Evolutionary conservation across 1,140 invertebrate species (phyloP).

Genomic region (Apis cerana): DNA sequence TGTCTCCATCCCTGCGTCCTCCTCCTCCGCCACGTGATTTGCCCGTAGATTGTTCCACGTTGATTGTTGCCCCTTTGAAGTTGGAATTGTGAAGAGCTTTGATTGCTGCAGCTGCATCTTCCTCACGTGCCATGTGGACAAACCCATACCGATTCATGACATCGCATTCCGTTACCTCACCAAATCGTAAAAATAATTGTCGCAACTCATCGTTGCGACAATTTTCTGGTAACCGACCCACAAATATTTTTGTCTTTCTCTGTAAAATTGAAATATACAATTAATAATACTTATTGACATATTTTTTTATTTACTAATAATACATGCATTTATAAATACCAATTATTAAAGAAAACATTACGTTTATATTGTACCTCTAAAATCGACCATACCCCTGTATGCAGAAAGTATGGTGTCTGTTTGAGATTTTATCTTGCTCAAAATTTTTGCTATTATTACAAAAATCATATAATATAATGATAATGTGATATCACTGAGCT

Average conservation of each 20-base stretch:
- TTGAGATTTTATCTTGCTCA: constrained; percentile 76
- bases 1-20: constrained; percentile 74
- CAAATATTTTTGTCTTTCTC: constrained; percentile 81
- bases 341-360: constrained; percentile 35
- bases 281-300: constrained; percentile 24
- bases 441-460: constrained; percentile 53
- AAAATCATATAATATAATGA: constrained; percentile 58
- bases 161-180: constrained; percentile 80
- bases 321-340: constrained; percentile 27
- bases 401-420: constrained; percentile 76
- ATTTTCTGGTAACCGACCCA: constrained; percentile 79
- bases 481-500: constrained; percentile 66
- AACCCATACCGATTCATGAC: constrained; percentile 80
- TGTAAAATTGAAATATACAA: constrained; percentile 57
- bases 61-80: constrained; percentile 80
- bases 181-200: constrained; percentile 78
- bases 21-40: constrained; percentile 76
- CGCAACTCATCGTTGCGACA: constrained; percentile 79
- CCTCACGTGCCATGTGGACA: constrained; percentile 79
- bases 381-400: constrained; percentile 71
- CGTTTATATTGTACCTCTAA: constrained; percentile 69
- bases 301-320: constrained; percentile 2
- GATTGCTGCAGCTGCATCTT: constrained; percentile 78
- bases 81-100: constrained; percentile 79
- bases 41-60: constrained; percentile 79